Base-by-base conservation (phyloP, 2,113 vertebrate species). In the Mormoops blainvillei region DNA sequence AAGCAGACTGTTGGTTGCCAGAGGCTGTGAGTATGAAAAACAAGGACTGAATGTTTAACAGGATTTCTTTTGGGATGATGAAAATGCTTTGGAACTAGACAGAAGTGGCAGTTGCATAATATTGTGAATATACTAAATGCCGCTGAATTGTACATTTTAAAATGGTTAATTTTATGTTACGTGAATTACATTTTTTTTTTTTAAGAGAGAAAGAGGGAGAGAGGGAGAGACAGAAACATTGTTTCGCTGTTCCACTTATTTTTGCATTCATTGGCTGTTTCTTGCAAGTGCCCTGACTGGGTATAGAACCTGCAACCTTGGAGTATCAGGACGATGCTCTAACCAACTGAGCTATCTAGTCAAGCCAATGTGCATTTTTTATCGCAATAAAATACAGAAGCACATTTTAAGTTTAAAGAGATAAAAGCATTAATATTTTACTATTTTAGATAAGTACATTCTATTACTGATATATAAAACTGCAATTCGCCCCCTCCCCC, bases 361-460 rank as follows among this genome's bases (percentile, higher is more conserved):
- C 61, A 63, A 28, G 28, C 31, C 61, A 31, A 86, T 65, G 9
- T 88, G 22, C 81, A 88, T 81, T 91, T 95, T 36, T 96, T 38
- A 94, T 48, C 36, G 93, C 48, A 93, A 74, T 83, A 43, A 41
- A 87, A 91, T 86, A 85, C 16, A 67, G 9, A 96, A 80, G 38
- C 26, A 73, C 2, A 50, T 63, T 52, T 68, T 36, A 88, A 52
- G 8, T 95, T 84, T 88, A 88, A 83, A 58, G 38, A 74, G 26
- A 76, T 58, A 63, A 93, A 70, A 80, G 1, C 16, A 78, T 63
- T 24, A 78, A 18, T 68, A 88, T 85, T 90, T 90, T 90, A 95
- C 45, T 95, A 43, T 28, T 88, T 85, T 92, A 83, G 5, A 5
- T 80, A 87, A 88, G 16, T 89, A 95, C 9, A 88, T 87, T 91